phyloP scores from a whole-genome alignment of 2,113 vertebrate species.

The Mobula birostris region DNA sequence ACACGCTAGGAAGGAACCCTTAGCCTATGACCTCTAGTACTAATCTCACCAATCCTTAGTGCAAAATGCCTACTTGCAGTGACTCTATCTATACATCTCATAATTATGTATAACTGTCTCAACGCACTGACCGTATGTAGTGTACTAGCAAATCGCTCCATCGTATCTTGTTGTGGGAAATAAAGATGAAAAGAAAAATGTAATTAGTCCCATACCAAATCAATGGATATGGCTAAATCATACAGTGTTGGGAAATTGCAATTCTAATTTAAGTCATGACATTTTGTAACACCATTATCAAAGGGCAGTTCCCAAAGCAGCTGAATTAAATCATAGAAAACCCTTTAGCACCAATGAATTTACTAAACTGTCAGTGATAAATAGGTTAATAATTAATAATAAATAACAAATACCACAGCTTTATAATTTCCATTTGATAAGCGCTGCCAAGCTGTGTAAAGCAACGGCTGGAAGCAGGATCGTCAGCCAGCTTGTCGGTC shows the following conservation, averaged over 20 bases:
- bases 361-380: constrained; percentile 82
- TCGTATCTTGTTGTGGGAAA: constrained; percentile 51
- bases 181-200: constrained; percentile 50
- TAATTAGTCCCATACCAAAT: constrained; percentile 53
- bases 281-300: constrained; percentile 61
- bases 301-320: constrained; percentile 54
- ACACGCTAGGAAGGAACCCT: too few species aligned
- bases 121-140: not conserved
- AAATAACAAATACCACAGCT: constrained; percentile 56
- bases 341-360: constrained; percentile 82
- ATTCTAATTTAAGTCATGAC: constrained; percentile 56
- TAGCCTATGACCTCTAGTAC: too few species aligned
- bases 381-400: too few species aligned
- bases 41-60: too few species aligned
- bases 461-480: constrained; percentile 53
- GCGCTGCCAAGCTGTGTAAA: constrained; percentile 59
- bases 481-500: constrained; percentile 43
- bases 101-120: not conserved
- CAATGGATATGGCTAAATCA: constrained; percentile 47
- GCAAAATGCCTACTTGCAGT: too few species aligned
- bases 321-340: constrained; percentile 67
- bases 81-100: too few species aligned
- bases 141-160: constrained; percentile 26
- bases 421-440: constrained; percentile 61
- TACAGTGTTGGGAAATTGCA: constrained; percentile 46